Evolutionary conservation across 1,140 invertebrate genomes (phyloP), one percentile per base, ranked within the genome.

Genomic region (Drosophila funebris): DNA sequence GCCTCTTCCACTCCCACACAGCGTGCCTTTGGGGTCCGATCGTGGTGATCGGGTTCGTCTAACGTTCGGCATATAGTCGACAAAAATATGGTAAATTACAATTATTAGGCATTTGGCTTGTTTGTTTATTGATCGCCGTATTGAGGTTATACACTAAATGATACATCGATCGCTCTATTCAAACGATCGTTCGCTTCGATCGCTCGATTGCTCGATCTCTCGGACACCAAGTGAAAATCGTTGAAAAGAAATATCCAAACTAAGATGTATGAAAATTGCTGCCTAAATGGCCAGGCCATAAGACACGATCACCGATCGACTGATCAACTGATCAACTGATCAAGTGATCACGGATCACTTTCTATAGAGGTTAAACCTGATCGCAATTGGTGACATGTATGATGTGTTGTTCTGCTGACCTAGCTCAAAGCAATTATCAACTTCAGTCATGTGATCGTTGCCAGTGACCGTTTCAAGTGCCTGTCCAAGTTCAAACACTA

Each of bases 51-150:
- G 44, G 20, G 37, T 61, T 46, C 37, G 53, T 61, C 63, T 68
- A 68, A 68, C 56, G 70, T 68, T 68, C 63, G 70, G 46, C 62
- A 68, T 61, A 69, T 69, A 54, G 64, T 61, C 64, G 57, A 69
- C 64, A 75, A 85, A 87, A 85, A 87, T 88, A 87, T 87, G 78
- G 83, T 76, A 87, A 87, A 87, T 87, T 87, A 87, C 83, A 87
- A 87, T 87, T 87, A 87, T 87, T 87, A 87, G 84, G 83, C 83
- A 87, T 87, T 76, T 87, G 83, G 83, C 83, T 87, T 88, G 83
- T 88, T 87, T 87, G 83, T 87, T 87, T 87, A 88, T 87, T 84
- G 80, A 73, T 82, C 77, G 79, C 75, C 73, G 79, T 83, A 84
- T 83, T 85, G 82, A 78, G 83, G 82, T 85, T 87, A 88, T 78